Conservation (phyloP, 2,888 invertebrate genomes). For the Byasa hedistus region DNA sequence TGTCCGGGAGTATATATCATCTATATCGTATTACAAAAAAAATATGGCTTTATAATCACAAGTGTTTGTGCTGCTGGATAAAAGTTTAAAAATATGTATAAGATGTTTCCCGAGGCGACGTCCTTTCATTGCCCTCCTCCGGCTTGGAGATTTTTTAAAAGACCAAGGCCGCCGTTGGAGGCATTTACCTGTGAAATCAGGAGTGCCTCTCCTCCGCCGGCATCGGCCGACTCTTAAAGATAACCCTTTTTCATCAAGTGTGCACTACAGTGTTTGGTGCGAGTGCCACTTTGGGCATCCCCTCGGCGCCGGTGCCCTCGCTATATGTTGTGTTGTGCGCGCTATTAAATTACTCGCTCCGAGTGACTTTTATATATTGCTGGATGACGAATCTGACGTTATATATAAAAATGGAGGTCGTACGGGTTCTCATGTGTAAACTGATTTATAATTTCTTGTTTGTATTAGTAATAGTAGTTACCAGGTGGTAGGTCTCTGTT, state of each 20-base stretch:
- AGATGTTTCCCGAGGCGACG: not conserved
- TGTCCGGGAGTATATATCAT: too few species aligned
- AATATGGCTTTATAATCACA: too few species aligned
- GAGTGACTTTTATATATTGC: not conserved
- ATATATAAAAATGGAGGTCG: too few species aligned
- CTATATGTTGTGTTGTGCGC: conserved; percentile 34
- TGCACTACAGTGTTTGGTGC: conserved; percentile 34
- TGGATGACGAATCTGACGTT: too few species aligned
- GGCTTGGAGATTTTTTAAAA: conserved; percentile 19
- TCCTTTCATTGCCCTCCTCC: conserved; percentile 19
- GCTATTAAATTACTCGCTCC: conserved; percentile 6
- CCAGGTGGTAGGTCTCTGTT: too few species aligned
- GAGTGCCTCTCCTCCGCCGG: conserved; percentile 35
- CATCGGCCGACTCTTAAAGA: conserved; percentile 36
- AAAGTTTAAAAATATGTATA: too few species aligned
- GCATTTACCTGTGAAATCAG: conserved; percentile 39
- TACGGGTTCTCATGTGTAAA: too few species aligned
- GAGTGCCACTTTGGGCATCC: conserved; percentile 36
- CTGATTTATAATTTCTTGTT: too few species aligned
- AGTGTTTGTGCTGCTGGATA: too few species aligned
- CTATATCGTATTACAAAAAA: too few species aligned
- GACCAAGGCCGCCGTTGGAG: conserved; percentile 32
- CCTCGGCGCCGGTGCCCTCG: conserved; percentile 38
- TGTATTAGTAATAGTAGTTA: too few species aligned
- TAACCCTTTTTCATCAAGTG: conserved; percentile 43